Conservation (phyloP, 2,797 vertebrate species). For the Malurus leucopterus region DNA sequence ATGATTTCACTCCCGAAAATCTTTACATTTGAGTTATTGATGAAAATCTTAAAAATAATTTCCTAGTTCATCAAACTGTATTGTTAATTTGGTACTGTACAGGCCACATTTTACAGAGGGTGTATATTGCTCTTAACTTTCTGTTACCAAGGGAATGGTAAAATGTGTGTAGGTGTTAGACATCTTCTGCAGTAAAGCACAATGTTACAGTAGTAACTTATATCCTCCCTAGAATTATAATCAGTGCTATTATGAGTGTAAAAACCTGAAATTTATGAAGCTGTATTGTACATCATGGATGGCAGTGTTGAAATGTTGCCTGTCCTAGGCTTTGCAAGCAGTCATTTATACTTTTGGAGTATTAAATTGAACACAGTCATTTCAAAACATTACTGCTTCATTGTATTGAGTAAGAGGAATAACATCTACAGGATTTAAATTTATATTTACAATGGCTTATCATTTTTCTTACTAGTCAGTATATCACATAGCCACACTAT, state of each 20-base stretch:
- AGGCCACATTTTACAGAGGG: background rate
- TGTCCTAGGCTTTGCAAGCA: background rate
- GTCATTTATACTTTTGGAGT: background rate
- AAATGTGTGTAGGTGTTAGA: background rate
- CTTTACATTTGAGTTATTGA: background rate
- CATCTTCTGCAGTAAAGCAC: background rate
- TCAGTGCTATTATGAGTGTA: background rate
- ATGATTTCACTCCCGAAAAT: background rate
- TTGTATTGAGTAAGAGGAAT: background rate
- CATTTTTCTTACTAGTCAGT: background rate
- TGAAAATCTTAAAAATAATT: background rate
- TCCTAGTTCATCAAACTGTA: background rate
- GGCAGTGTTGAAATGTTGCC: background rate
- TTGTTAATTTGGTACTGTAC: background rate
- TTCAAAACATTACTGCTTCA: background rate
- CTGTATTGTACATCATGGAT: background rate
- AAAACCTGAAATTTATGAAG: constrained; percentile 15
- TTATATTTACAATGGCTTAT: background rate
- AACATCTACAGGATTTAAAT: background rate
- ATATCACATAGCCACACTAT: background rate
- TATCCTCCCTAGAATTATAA: background rate
- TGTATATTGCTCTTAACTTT: background rate
- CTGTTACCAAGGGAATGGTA: background rate
- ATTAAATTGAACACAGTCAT: background rate
- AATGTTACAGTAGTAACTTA: background rate